phyloP scores from a whole-genome alignment of 2,888 invertebrate genomes.

The Cordilura impudica region DNA sequence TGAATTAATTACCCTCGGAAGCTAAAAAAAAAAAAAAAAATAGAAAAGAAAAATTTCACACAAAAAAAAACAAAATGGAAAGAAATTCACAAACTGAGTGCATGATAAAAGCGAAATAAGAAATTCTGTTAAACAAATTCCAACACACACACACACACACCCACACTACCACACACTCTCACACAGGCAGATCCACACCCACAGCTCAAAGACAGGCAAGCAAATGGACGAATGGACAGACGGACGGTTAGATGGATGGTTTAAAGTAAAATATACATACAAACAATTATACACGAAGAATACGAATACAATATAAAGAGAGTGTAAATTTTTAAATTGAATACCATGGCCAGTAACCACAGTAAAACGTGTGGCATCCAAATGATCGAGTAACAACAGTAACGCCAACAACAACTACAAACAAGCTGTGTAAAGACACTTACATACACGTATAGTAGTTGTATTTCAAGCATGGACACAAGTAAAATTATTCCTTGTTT shows the following conservation, averaged over 20 bases:
- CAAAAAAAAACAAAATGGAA: slow-evolving; percentile 31
- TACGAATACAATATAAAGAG: slow-evolving; percentile 7
- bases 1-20: slow-evolving; percentile 77
- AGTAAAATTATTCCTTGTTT: slow-evolving; percentile 36
- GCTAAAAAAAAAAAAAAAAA: slow-evolving; percentile 65
- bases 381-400: slow-evolving; percentile 45
- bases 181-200: slow-evolving; percentile 43
- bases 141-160: slow-evolving; percentile 45
- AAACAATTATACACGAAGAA: not conserved
- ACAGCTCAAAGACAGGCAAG: not conserved
- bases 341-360: slow-evolving; percentile 48
- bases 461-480: slow-evolving; percentile 19
- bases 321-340: slow-evolving; percentile 51
- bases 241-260: not conserved
- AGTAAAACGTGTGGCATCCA: slow-evolving; percentile 54
- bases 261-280: not conserved
- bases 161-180: slow-evolving; percentile 30
- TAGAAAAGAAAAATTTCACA: slow-evolving; percentile 22
- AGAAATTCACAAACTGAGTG: slow-evolving; percentile 38
- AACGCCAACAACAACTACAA: not conserved
- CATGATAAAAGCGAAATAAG: slow-evolving; percentile 51
- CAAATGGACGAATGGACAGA: slow-evolving; percentile 11
- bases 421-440: not conserved
- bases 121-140: slow-evolving; percentile 50
- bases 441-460: slow-evolving; percentile 1